phyloP scores from a whole-genome alignment of 2,797 vertebrate species.

The Danio choprae region DNA sequence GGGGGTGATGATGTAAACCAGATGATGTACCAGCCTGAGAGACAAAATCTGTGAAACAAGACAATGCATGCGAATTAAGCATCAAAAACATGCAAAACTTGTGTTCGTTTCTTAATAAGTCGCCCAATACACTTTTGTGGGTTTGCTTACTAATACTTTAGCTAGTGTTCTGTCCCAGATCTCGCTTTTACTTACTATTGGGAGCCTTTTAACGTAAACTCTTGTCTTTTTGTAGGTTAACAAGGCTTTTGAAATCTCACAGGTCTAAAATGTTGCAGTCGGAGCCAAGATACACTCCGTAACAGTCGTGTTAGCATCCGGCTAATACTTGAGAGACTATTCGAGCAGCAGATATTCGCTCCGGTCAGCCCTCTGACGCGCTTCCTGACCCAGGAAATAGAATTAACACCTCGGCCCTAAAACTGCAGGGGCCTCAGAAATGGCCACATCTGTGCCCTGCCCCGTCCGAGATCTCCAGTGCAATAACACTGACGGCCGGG shows the following conservation, averaged over 20 bases:
- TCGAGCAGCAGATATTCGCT: conserved; percentile 67
- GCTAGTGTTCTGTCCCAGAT: not conserved
- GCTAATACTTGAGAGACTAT: conserved; percentile 16
- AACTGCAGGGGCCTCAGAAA: conserved; percentile 63
- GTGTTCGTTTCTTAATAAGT: not conserved
- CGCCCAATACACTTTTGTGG: not conserved
- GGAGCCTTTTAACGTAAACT: conserved; percentile 2
- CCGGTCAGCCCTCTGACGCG: conserved; percentile 73
- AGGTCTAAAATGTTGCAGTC: conserved; percentile 29
- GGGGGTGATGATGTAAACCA: conserved; percentile 72
- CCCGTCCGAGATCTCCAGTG: conserved; percentile 53
- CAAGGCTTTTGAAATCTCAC: conserved; percentile 24
- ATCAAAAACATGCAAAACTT: not conserved
- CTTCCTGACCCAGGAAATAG: conserved; percentile 84
- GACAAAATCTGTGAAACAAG: conserved; percentile 59
- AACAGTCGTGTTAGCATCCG: conserved; percentile 39
- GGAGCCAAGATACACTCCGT: conserved; percentile 13
- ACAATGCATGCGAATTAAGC: not conserved
- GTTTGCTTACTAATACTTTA: not conserved
- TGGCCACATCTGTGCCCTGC: conserved; percentile 71
- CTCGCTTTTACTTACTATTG: not conserved
- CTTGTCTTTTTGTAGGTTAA: conserved; percentile 26
- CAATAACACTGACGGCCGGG: conserved; percentile 47
- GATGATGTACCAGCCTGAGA: conserved; percentile 68
- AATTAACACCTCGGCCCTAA: conserved; percentile 80